Conservation (phyloP, 2,888 invertebrate genomes). For the Cryptocheilus praepositus region DNA sequence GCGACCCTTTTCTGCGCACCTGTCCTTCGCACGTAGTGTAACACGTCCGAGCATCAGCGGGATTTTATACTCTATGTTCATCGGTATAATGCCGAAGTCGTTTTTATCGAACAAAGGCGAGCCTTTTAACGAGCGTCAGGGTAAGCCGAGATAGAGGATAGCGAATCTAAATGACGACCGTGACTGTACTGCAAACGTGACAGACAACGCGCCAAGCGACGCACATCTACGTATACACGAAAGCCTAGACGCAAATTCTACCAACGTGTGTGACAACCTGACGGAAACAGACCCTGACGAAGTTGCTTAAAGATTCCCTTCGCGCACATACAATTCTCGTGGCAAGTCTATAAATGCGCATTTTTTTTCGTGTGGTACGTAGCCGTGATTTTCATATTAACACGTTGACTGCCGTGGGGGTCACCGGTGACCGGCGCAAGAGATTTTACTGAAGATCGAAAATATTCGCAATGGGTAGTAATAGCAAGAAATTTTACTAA, state of each 20-base stretch:
- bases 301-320: too few relatives aligned
- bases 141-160: slow-evolving; percentile 48
- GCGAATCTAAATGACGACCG: slow-evolving; percentile 39
- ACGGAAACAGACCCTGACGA: not conserved
- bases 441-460: too few relatives aligned
- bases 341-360: too few relatives aligned
- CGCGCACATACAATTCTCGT: too few relatives aligned
- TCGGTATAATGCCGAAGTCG: slow-evolving; percentile 26
- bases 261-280: not conserved
- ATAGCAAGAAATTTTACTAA: too few relatives aligned
- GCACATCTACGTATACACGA: not conserved
- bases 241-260: not conserved
- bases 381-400: too few relatives aligned
- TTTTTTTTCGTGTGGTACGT: too few relatives aligned
- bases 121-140: slow-evolving; percentile 47
- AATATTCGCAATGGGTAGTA: too few relatives aligned
- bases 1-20: slow-evolving; percentile 37
- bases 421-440: too few relatives aligned
- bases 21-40: slow-evolving; percentile 49
- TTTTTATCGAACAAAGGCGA: slow-evolving; percentile 49
- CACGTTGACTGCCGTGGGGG: too few relatives aligned
- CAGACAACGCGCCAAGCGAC: not conserved
- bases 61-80: slow-evolving; percentile 38
- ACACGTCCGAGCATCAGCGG: slow-evolving; percentile 36
- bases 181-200: slow-evolving; percentile 30